Conservation (phyloP, 2,113 vertebrate species). For the Psettodes erumei region DNA sequence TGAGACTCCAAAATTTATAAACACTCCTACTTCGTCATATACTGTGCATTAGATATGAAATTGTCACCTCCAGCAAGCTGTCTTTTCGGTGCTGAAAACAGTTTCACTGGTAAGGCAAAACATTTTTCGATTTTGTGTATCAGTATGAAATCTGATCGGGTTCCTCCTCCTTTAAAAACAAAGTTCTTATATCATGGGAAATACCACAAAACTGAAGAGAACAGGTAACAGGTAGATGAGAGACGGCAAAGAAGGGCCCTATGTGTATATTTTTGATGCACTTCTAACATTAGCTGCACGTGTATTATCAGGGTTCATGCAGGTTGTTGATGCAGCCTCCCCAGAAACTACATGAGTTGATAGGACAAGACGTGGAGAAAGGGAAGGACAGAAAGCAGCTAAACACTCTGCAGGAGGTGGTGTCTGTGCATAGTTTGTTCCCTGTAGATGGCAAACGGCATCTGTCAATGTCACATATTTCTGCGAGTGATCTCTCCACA, state of each 20-base stretch:
- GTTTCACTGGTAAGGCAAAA: neutral
- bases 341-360: conserved; percentile 5
- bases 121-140: neutral
- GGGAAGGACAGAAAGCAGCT: conserved; percentile 23
- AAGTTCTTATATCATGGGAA: too few species aligned
- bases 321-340: conserved; percentile 1
- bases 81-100: too few species aligned
- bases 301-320: neutral
- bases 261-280: conserved; percentile 2
- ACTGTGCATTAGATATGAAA: neutral
- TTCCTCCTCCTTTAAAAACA: too few species aligned
- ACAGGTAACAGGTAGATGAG: neutral
- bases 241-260: neutral
- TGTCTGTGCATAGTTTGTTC: conserved; percentile 26
- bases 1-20: neutral
- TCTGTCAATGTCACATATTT: conserved; percentile 46
- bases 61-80: too few species aligned
- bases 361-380: conserved; percentile 10
- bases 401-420: conserved; percentile 24
- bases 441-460: conserved; percentile 44
- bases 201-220: too few species aligned
- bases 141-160: neutral
- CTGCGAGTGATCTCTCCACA: conserved; percentile 45
- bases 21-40: neutral
- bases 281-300: neutral